Evolutionary conservation across 2,888 invertebrate genomes (phyloP), one percentile per base, ranked within the genome.

Genomic region (Cyclophora punctaria): DNA sequence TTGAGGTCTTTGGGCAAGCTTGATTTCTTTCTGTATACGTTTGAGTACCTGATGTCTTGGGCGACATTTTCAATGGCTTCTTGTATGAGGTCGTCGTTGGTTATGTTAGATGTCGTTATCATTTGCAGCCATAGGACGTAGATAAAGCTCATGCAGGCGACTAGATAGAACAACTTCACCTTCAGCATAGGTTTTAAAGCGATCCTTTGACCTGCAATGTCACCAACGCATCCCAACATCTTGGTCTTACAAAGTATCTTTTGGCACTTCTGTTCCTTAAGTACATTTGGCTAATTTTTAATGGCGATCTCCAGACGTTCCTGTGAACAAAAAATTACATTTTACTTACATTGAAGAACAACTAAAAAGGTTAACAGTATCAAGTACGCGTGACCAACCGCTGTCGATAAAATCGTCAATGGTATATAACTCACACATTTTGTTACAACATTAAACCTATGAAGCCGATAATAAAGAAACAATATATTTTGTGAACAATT

Each of bases 31-130:
- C 83, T 66, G 41, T 83, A 84, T 0, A 83, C 69, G 43, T 79
- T 75, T 2, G 73, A 69, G 46, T 77, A 83, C 56, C 80, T 74
- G 37, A 63, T 60, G 60, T 85, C 83, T 34, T 63, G 62, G 3
- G 71, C 75, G 7, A 73, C 74, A 66, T 83, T 77, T 56, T 74
- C 55, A 2, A 83, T 58, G 0, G 71, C 83, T 64, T 83, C 80
- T 55, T 72, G 66, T 2, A 80, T 58, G 6, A 78, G 51, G 7
- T 35, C 66, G 35, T 77, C 73, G 7, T 64, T 58, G 3, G 57
- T 43, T 44, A 58, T 51, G 2, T 69, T 57, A 3, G 63, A 52
- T 2, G 49, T 64, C 3, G 61, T 51, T 6, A 72, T 58, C 52
- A 76, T 74, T 47, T 20, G 20, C 20, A 76, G 67, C 75, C 76